Conservation (phyloP, 2,113 vertebrate genomes). For the Rhegmatorhina hoffmannsi region DNA sequence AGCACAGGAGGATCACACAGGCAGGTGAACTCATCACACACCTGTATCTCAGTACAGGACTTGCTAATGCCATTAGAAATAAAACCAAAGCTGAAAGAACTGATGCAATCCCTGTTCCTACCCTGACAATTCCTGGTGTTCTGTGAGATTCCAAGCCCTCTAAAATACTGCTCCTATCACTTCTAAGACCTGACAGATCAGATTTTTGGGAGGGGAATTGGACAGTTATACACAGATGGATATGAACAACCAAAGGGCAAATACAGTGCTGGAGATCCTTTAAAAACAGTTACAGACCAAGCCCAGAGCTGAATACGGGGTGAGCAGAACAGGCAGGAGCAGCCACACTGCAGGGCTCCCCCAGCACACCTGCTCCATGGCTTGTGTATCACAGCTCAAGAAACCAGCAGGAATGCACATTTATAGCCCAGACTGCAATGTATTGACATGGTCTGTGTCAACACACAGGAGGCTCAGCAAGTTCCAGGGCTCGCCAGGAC, state of each 20-base stretch:
- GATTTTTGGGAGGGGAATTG: background rate
- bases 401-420: background rate
- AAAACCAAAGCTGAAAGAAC: background rate
- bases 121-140: background rate
- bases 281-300: background rate
- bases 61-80: background rate
- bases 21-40: background rate
- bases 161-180: background rate
- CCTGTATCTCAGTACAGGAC: background rate
- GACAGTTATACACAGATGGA: background rate
- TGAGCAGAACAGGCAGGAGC: background rate
- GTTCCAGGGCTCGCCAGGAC: background rate
- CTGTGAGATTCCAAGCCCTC: background rate
- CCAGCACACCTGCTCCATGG: background rate
- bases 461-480: conserved; percentile 8
- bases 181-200: background rate
- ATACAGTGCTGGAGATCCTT: background rate
- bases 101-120: background rate
- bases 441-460: background rate
- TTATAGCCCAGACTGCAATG: background rate
- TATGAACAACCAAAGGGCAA: background rate
- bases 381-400: background rate
- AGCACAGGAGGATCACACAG: background rate
- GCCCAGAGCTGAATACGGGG: background rate
- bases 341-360: background rate